A percentile compares a stretch with the other conserved stretches of the same genome.
Conservation (phyloP, 2,797 vertebrate genomes). For the Eurystomus glaucurus region DNA sequence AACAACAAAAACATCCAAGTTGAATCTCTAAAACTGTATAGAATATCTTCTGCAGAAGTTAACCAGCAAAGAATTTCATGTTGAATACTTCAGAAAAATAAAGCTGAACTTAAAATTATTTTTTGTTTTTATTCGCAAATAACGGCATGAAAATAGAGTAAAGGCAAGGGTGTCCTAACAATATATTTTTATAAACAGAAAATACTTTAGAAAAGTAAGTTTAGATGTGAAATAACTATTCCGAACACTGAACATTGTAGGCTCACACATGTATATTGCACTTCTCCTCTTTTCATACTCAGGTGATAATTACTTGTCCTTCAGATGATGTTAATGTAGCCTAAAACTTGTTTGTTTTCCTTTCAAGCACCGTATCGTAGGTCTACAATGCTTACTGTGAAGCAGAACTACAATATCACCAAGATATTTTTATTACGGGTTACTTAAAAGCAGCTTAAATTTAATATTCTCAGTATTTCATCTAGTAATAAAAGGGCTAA, state of each 20-base stretch:
- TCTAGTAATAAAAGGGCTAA: background rate
- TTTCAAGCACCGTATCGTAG: background rate
- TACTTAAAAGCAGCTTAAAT: background rate
- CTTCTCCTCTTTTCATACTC: background rate
- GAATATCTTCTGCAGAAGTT: background rate
- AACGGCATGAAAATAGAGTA: background rate
- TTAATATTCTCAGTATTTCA: background rate
- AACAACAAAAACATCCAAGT: background rate
- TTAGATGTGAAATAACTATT: background rate
- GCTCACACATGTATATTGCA: background rate
- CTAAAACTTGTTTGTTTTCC: background rate
- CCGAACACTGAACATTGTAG: background rate
- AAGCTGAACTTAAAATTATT: background rate
- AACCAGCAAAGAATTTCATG: background rate
- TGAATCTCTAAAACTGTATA: background rate
- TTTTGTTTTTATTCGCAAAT: background rate
- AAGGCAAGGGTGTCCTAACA: background rate
- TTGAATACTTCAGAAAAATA: background rate
- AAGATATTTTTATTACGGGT: background rate
- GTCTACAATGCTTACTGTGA: background rate
- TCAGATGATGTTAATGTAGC: background rate
- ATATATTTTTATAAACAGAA: background rate
- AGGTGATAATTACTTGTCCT: constrained; percentile 3
- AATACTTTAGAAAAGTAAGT: background rate
- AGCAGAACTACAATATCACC: background rate